Evolutionary conservation across 2,113 vertebrate genomes (phyloP), one percentile per base, ranked within the genome.

Genomic region (Cavia porcellus): DNA sequence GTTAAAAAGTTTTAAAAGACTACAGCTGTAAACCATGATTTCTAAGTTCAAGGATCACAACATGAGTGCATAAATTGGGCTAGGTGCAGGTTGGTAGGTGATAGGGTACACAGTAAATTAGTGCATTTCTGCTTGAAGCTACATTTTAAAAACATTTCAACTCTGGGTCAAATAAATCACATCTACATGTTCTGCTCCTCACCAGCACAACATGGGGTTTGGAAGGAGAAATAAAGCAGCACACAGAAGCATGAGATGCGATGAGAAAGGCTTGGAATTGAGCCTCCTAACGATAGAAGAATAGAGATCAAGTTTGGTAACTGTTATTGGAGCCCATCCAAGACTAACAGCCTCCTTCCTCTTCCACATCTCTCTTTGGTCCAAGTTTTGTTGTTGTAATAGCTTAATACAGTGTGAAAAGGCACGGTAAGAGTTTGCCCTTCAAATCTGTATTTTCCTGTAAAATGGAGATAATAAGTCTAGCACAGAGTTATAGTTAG

Each of bases 1-100:
- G 28, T 61, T 55, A 74, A 86, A 85, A 55, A n/a, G 25, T 0
- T 45, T 90, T 92, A 81, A 97, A 97, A 95, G 42, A 10, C 17
- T 30, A 94, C 89, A 74, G 55, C 7, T 93, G 0, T 86, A 83
- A 83, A 86, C 10, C 7, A 82, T 68, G 42, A 30, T 45, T 89
- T 77, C 19, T 1, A 92, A 86, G 8, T 14, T 47, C 22, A 38
- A 86, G 0, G 75, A 57, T 11, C 57, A 55, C 17, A 79, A 68
- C 61, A 66, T 35, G 4, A 89, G 45, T 62, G 47, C 28, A 77
- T 19, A 80, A 32, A 93, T 7, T 52, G 28, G 15, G 52, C 8
- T 30, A 52, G 45, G 47, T 68, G 0, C 64, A 86, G 83, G 20
- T n/a, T 79, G 32, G 17, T 61, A 92, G 17, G 68, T 83, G 57